Base-by-base conservation (phyloP, 2,797 vertebrate species). In the Bovichtus diacanthus region DNA sequence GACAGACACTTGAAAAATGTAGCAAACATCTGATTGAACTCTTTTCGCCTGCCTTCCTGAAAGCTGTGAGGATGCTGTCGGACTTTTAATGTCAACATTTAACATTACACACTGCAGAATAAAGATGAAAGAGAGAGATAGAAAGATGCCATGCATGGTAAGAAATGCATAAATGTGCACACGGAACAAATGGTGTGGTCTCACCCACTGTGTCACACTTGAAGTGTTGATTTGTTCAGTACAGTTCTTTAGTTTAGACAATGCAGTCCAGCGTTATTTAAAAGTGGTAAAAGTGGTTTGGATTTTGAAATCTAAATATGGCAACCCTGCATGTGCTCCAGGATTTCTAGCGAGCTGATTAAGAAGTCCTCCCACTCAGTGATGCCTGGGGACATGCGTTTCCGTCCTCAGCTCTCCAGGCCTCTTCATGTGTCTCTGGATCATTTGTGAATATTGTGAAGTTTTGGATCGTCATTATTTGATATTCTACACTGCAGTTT, bases 351-450 rank as follows among this genome's bases (percentile, higher is more conserved):
- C 18, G 3, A 10, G 13, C 47, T 49, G 43, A 39, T 63, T 31
- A 70, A 50, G 39, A 49, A 46, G 34, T 65, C 70, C 70, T 84
- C 87, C 85, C 34, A 70, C 81, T 85, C 74, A 19, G 56, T 31
- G 66, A 68, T 3, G 61, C 81, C 68, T 38, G 66, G 79, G 83
- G 80, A 84, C 56, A 43, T 65, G 50, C 72, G 79, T 77, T 83
- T 81, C 70, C 74, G 53, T 65, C 49, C 58, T 77, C 11, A 15
- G 23, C 63, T 76, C 55, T 80, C 55, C 13, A 21, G 51, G 47
- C 56, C 6, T 80, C 71, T 66, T 23, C 2, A 25, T 25, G 25
- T 25, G 25, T n/a, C n/a, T n/a, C n/a, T n/a, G n/a, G n/a, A n/a
- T n/a, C n/a, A n/a, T 47, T 46, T 72, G 64, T 29, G 44, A 43